phyloP scores from a whole-genome alignment of 2,113 vertebrate genomes.

The Apaloderma vittatum region DNA sequence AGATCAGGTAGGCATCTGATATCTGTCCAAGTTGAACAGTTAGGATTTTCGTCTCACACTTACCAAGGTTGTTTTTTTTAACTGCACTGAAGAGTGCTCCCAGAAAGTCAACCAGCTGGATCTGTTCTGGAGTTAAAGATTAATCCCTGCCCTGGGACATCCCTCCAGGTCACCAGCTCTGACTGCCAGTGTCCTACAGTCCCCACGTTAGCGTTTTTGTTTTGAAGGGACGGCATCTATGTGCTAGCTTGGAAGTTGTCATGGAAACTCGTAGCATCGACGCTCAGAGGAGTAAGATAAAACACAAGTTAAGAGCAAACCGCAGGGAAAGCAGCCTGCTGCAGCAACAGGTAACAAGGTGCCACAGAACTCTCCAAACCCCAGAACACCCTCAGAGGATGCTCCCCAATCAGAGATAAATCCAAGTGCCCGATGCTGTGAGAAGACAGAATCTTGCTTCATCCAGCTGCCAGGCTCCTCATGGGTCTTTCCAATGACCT shows the following conservation, averaged over 20 bases:
- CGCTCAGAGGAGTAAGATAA: neutral
- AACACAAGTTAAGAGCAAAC: neutral
- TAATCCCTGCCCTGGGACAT: neutral
- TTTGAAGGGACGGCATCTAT: neutral
- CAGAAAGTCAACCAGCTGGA: neutral
- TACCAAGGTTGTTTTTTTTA: rapidly evolving
- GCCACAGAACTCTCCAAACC: neutral
- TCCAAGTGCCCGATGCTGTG: neutral
- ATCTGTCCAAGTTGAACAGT: neutral
- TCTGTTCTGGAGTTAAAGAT: neutral
- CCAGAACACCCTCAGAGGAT: neutral
- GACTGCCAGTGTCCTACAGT: neutral
- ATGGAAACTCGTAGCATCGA: neutral
- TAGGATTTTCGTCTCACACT: neutral
- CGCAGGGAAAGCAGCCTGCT: neutral
- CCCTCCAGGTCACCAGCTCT: neutral
- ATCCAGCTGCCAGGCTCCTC: neutral
- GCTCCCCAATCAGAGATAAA: neutral
- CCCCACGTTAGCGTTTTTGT: rapidly evolving
- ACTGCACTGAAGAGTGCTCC: neutral
- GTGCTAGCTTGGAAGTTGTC: neutral
- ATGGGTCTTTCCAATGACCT: neutral
- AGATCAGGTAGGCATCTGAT: neutral
- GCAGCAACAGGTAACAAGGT: neutral
- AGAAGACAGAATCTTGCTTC: neutral